Evolutionary conservation across 2,797 vertebrate genomes (phyloP).

Genomic region (Peromyscus eremicus): DNA sequence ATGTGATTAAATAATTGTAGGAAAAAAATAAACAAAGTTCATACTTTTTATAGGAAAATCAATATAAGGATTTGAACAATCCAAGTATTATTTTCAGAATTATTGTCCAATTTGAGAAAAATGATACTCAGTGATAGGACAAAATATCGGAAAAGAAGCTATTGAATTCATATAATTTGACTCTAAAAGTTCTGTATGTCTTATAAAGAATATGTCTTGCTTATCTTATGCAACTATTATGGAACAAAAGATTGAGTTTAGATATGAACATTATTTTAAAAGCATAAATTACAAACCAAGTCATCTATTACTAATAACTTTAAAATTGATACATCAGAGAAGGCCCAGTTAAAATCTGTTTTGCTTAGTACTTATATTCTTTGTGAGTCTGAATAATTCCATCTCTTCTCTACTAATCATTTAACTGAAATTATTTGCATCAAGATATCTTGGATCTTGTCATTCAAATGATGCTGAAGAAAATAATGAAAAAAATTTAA

Average conservation of each 20-base stretch:
- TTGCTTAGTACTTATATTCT: not conserved
- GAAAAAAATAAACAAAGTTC: not conserved
- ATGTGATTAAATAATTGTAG: not conserved
- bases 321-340: not conserved
- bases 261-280: not conserved
- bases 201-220: not conserved
- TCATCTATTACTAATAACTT: not conserved
- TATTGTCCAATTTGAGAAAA: not conserved
- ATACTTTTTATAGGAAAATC: not conserved
- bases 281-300: not conserved
- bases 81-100: not conserved
- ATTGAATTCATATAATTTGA: not conserved
- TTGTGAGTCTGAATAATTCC: not conserved
- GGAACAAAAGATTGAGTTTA: not conserved
- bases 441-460: constrained; percentile 54
- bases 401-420: not conserved
- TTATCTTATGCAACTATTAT: not conserved
- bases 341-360: not conserved
- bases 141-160: not conserved
- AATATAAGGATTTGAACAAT: not conserved
- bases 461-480: constrained; percentile 27
- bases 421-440: constrained; percentile 43
- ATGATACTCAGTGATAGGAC: not conserved
- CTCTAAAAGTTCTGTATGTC: no score
- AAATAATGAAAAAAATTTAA: not conserved